These are phyloP conservation scores for Anoplopoma fimbria DNA, from an alignment of 2,113 vertebrate genomes.

Conservation along the genomic window DNA sequence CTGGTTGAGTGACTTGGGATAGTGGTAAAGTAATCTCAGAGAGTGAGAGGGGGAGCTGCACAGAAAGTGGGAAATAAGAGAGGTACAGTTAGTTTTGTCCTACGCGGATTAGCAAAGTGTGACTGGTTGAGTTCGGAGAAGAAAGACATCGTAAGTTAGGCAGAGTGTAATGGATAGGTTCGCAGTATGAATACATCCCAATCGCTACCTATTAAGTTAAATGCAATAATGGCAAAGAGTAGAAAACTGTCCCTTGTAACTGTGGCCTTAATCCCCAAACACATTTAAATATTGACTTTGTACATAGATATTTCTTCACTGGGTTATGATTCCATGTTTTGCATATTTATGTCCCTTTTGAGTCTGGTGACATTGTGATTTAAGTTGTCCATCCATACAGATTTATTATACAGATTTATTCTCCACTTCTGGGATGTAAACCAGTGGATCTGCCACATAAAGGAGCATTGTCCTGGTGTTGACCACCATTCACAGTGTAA, in stretches of 20 bases:
- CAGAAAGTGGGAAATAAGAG: slow-evolving; percentile 28
- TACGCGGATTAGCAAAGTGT: slow-evolving; percentile 7
- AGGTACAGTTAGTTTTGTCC: slow-evolving; percentile 10
- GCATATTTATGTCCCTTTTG: slow-evolving; percentile 72
- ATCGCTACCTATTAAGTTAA: slow-evolving; percentile 47
- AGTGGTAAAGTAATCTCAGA: slow-evolving; percentile 33
- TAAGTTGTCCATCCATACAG: slow-evolving; percentile 54
- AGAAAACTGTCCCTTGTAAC: slow-evolving; percentile 70
- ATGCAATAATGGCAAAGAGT: slow-evolving; percentile 77
- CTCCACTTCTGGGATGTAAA: slow-evolving; percentile 40
- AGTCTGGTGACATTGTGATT: slow-evolving; percentile 67
- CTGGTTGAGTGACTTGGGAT: slow-evolving; percentile 30
- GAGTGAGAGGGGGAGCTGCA: slow-evolving; percentile 8
- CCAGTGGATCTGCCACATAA: slow-evolving; percentile 46
- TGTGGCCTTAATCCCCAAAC: slow-evolving; percentile 80
- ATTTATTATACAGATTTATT: slow-evolving; percentile 55
- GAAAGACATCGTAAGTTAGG: slow-evolving; percentile 61
- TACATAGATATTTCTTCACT: slow-evolving; percentile 73
- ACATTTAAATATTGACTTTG: slow-evolving; percentile 67
- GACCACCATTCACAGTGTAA: slow-evolving; percentile 55
- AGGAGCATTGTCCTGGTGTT: slow-evolving; percentile 60
- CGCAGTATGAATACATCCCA: slow-evolving; percentile 51
- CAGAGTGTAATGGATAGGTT: slow-evolving; percentile 25
- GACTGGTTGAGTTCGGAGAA: slow-evolving; percentile 9
- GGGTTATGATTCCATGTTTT: slow-evolving; percentile 67